Evolutionary conservation across 2,797 vertebrate species (phyloP).

Genomic region (Florisuga fusca): DNA sequence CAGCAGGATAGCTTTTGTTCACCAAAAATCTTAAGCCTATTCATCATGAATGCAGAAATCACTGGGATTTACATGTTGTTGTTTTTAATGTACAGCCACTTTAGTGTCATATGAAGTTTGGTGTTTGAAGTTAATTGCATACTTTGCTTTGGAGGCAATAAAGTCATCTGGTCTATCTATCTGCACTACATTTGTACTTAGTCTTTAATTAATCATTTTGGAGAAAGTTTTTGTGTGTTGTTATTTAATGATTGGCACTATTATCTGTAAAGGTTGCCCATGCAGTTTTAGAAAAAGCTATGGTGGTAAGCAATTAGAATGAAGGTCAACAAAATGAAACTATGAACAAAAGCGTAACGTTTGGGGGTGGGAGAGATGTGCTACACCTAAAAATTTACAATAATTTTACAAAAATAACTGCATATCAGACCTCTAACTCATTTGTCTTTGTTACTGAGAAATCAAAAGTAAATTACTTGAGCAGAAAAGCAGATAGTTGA

Average conservation of each 20-base stretch:
- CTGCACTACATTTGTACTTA: conserved; percentile 11
- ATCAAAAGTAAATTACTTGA: background rate
- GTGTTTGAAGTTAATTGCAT: conserved; percentile 77
- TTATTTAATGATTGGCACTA: conserved; percentile 51
- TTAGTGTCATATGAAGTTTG: conserved; percentile 72
- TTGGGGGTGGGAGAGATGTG: background rate
- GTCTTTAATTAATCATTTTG: conserved; percentile 52
- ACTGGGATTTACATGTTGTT: background rate
- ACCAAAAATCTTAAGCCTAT: conserved; percentile 57
- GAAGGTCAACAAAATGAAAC: conserved; percentile 60
- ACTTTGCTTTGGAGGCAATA: conserved; percentile 71
- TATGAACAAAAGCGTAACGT: conserved; percentile 47
- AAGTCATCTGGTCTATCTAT: conserved; percentile 31
- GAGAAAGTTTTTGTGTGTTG: background rate
- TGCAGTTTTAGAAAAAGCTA: background rate
- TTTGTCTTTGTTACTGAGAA: background rate
- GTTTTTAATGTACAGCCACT: conserved; percentile 68
- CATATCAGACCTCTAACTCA: background rate
- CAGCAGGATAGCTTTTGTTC: conserved; percentile 76
- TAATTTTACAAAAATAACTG: background rate
- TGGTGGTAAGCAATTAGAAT: conserved; percentile 28
- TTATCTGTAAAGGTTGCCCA: conserved; percentile 58
- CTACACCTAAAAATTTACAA: background rate
- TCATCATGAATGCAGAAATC: conserved; percentile 46
- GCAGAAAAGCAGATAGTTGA: background rate